Evolutionary conservation across 2,113 vertebrate species (phyloP), one percentile per base, ranked within the genome.

Genomic region (Corythornis vintsioides): DNA sequence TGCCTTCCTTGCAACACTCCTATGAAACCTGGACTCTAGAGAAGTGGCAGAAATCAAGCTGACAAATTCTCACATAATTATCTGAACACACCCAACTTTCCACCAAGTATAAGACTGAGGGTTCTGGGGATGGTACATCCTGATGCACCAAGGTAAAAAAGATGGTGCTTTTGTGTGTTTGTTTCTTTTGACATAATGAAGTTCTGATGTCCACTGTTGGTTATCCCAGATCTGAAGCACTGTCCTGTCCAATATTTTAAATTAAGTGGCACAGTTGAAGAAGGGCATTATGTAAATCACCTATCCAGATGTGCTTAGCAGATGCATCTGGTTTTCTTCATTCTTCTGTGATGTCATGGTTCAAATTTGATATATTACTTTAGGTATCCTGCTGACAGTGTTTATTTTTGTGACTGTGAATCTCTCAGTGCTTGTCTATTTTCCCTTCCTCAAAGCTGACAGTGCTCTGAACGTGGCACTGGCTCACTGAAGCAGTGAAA

Each of bases 341-440:
- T 76, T 76, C 38, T 65, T 28, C 28, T 73, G 52, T 47, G 52
- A 89, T 29, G 28, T 5, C 18, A 4, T 25, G 33, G 76, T 91
- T 92, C 85, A 94, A 76, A 85, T 73, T 31, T 38, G 82, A 73
- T 73, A 55, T 7, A 15, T 76, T 79, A 78, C 48, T 86, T 91
- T 66, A 50, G 33, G 29, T 85, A 67, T 74, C 35, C 43, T 59
- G 52, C 64, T 66, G 45, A 55, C 59, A 73, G 63, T 25, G 67
- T 85, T 92, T 94, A 76, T 83, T 91, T 84, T 79, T 70, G 42
- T 42, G 20, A 42, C 42, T 21, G 19, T 15, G 42, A 76, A 76
- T 47, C 31, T 85, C 33, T 42, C 64, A 26, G 33, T 43, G 52
- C 55, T 91, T 15, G 19, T 43, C 55, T 61, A 14, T 43, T 70